Evolutionary conservation across 2,113 vertebrate species (phyloP), one percentile per base, ranked within the genome.

Genomic region (Platysternon megacephalum): DNA sequence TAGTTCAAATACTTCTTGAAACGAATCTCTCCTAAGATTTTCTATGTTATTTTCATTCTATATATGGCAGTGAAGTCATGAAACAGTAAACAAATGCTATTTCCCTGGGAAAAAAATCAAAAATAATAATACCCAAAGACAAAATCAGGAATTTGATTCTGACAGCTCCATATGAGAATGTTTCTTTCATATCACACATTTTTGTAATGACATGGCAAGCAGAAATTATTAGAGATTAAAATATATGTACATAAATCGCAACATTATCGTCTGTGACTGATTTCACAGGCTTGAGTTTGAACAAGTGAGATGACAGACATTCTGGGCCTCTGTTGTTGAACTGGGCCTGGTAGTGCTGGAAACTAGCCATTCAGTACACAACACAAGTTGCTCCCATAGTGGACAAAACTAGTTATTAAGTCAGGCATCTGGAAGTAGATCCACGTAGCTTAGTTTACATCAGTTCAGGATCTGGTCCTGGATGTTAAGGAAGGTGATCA

Each of bases 181-280:
- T 90, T 91, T 92, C 92, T 89, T 94, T 79, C n/a, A 89, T 96
- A 97, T 93, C 97, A 96, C 35, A 96, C 95, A 46, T 93, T 86
- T 92, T 97, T 85, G 89, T 72, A 94, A 84, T 19, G 79, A 97
- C 97, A 97, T 65, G 90, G 94, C 95, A 97, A 93, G 94, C 80
- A 94, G 86, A 94, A 94, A 89, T 82, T 98, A 87, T 89, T 95
- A 95, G 79, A 90, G 92, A 97, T 86, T 91, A 96, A 91, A 84
- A 89, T n/a, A 91, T 78, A 94, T n/a, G 87, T 61, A 93, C 68
- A 93, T 86, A 91, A 95, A 95, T 93, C 94, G 91, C 55, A 11
- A 29, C n/a, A 51, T 74, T 51, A 84, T 87, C 3, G 1, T 92
- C 96, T 97, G 84, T 55, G 53, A 95, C 74, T 94, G 88, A 94